Evolutionary conservation across 1,140 invertebrate species (phyloP).

Genomic region (Magallana angulata): DNA sequence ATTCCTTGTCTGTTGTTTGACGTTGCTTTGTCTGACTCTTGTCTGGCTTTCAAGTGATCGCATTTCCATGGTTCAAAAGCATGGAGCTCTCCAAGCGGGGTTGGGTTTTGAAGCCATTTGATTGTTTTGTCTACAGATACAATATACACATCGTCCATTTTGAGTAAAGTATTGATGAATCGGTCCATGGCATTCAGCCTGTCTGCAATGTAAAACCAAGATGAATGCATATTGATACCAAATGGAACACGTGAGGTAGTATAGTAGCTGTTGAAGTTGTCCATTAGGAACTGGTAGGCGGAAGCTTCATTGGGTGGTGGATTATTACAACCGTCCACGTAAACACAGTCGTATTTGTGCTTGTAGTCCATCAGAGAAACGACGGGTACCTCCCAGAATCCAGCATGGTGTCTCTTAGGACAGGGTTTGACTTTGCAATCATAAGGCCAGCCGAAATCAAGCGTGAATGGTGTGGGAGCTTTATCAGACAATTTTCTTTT

Average conservation of each 20-base stretch:
- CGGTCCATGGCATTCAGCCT: conserved; percentile 67
- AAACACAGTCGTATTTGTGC: conserved; percentile 68
- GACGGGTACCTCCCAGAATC: conserved; percentile 73
- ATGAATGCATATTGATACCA: conserved; percentile 72
- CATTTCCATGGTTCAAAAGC: conserved; percentile 65
- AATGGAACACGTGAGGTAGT: conserved; percentile 66
- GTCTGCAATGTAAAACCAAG: conserved; percentile 68
- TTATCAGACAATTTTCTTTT: conserved; percentile 60
- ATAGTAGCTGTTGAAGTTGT: conserved; percentile 72
- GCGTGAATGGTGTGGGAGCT: conserved; percentile 67
- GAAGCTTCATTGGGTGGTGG: conserved; percentile 63
- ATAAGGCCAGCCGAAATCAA: conserved; percentile 68
- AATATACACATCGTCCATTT: conserved; percentile 70
- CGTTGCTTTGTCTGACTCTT: neutral
- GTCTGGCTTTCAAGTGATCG: conserved; percentile 7
- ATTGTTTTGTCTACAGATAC: conserved; percentile 67
- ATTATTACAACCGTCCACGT: conserved; percentile 71
- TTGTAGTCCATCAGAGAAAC: conserved; percentile 67
- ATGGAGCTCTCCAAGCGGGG: conserved; percentile 59
- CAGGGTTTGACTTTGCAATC: conserved; percentile 67
- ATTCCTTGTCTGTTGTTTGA: neutral
- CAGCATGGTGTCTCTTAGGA: conserved; percentile 60
- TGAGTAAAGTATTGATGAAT: conserved; percentile 65
- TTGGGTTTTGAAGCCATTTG: conserved; percentile 71
- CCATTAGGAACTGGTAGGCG: conserved; percentile 68